Percentiles rank a stretch among this genome's conserved stretches.
Conservation (phyloP, 2,113 vertebrate genomes). For the Leptocoma aspasia region DNA sequence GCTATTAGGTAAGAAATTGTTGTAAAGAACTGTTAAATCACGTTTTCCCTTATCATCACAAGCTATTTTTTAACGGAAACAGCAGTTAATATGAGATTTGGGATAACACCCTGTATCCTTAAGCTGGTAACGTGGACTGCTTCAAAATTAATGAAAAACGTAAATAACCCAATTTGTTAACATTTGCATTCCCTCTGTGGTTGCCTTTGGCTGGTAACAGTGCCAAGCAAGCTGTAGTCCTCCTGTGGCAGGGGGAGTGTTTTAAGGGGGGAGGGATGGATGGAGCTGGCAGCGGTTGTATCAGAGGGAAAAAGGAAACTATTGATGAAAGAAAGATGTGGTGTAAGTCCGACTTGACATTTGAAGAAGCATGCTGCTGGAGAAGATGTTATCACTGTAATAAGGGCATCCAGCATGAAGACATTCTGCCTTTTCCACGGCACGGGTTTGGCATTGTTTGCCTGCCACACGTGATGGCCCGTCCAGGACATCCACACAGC, state of each 20-base stretch:
- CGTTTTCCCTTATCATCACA: neutral
- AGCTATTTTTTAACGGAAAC: neutral
- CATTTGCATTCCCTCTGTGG: neutral
- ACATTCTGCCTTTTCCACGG: neutral
- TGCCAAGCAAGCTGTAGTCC: neutral
- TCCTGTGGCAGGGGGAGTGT: neutral
- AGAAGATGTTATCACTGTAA: neutral
- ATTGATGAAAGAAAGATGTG: neutral
- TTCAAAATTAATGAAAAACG: neutral
- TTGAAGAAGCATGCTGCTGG: neutral
- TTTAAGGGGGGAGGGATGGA: neutral
- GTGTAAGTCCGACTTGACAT: neutral
- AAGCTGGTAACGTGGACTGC: neutral
- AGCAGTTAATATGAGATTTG: neutral
- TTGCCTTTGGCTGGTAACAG: neutral
- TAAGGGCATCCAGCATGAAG: neutral
- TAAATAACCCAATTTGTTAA: neutral
- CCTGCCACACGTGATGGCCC: fast-evolving
- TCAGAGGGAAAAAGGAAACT: neutral
- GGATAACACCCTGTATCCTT: neutral
- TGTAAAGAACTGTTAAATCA: neutral
- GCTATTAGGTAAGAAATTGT: neutral
- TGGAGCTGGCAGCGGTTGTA: neutral
- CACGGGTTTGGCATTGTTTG: neutral
- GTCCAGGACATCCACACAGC: neutral